Percentiles rank a stretch among this genome's conserved stretches.
Conservation (phyloP, 2,113 vertebrate genomes). For the Trinectes maculatus region DNA sequence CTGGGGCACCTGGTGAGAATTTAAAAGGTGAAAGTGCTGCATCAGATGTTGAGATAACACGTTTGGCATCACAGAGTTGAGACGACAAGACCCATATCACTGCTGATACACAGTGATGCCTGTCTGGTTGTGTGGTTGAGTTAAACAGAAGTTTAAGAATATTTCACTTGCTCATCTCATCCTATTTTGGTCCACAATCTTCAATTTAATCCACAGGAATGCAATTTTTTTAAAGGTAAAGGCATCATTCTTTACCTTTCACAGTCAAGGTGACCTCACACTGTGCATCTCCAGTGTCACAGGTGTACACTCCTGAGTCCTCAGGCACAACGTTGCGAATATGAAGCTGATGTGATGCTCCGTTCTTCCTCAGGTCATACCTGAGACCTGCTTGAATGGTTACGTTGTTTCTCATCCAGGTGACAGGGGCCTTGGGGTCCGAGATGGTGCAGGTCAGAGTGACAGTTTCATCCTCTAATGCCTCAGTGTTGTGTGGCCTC, state of each 20-base stretch:
- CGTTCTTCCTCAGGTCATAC: constrained; percentile 72
- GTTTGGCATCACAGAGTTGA: constrained; percentile 13
- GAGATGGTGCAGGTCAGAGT: constrained; percentile 84
- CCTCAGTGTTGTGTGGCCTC: constrained; percentile 72
- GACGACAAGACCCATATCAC: constrained; percentile 18
- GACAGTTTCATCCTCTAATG: constrained; percentile 82
- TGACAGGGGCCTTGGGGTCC: constrained; percentile 68
- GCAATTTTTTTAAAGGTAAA: background rate
- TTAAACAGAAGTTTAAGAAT: constrained; percentile 35
- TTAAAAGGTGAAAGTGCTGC: constrained; percentile 40
- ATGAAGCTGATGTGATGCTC: constrained; percentile 69
- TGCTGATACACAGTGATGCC: constrained; percentile 12
- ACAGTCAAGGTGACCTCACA: constrained; percentile 82
- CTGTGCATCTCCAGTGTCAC: constrained; percentile 82
- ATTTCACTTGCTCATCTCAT: constrained; percentile 23
- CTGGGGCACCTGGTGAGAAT: constrained; percentile 78
- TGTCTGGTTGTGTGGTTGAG: constrained; percentile 19
- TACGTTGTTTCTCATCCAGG: constrained; percentile 70
- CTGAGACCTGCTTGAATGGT: constrained; percentile 72
- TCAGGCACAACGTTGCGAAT: constrained; percentile 76
- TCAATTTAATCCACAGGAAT: constrained; percentile 20
- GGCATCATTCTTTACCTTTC: constrained; percentile 80
- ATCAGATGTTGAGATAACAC: constrained; percentile 18
- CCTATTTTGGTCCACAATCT: constrained; percentile 41
- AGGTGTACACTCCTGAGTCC: constrained; percentile 84